These are phyloP conservation scores for Natator depressus DNA, from an alignment of 2,113 vertebrate species.

Conservation along the genomic window DNA sequence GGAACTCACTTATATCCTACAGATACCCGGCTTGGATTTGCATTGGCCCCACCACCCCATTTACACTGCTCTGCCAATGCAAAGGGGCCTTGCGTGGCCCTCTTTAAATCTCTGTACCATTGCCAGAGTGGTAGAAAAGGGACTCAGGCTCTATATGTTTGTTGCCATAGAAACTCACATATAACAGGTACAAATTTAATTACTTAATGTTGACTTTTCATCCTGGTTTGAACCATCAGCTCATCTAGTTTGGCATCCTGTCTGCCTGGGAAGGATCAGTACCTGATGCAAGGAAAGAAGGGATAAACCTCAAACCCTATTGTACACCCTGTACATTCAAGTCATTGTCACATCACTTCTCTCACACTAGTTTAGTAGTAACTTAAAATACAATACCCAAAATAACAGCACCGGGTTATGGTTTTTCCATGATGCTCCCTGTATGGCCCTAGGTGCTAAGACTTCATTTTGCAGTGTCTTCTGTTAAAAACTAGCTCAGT, in stretches of 20 bases:
- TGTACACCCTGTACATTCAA: slow-evolving; percentile 2
- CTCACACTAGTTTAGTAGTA: slow-evolving; percentile 40
- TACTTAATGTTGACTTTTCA: slow-evolving; percentile 24
- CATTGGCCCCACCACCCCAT: background rate
- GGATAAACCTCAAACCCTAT: slow-evolving; percentile 44
- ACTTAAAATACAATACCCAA: background rate
- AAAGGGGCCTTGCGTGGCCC: background rate
- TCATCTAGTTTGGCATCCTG: slow-evolving; percentile 23
- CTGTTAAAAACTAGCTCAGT: background rate
- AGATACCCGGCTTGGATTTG: background rate
- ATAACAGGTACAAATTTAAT: background rate
- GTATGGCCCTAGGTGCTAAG: background rate
- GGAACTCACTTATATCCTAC: background rate
- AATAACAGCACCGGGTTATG: background rate
- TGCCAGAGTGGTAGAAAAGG: background rate
- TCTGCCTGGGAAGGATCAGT: background rate
- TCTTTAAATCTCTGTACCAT: background rate
- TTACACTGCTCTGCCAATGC: background rate
- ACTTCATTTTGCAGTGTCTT: background rate
- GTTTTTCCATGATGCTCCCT: background rate
- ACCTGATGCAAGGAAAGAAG: slow-evolving; percentile 48
- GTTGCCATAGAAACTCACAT: slow-evolving; percentile 18
- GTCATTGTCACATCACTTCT: slow-evolving; percentile 2
- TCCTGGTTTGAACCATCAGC: slow-evolving; percentile 43
- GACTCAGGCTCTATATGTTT: background rate